Evolutionary conservation across 2,888 invertebrate genomes (phyloP).

Genomic region (Heliconius charithonia): DNA sequence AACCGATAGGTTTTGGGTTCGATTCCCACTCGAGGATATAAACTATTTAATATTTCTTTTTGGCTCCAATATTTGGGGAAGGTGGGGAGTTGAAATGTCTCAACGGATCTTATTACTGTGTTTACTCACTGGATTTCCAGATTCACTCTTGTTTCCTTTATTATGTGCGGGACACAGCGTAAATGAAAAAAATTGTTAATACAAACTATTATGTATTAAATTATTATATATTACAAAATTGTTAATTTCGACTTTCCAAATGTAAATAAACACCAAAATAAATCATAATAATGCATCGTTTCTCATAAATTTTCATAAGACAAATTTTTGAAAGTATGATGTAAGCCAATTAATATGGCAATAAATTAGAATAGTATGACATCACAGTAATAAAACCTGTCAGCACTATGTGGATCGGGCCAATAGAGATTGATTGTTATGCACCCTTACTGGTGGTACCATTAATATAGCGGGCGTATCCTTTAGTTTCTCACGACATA

Average conservation of each 20-base stretch:
- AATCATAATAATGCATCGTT: background rate
- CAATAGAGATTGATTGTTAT: slow-evolving; percentile 40
- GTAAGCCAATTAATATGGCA: slow-evolving; percentile 37
- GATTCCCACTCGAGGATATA: too few relatives aligned
- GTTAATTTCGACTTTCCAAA: slow-evolving; percentile 9
- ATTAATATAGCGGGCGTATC: background rate
- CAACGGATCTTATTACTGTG: too few relatives aligned
- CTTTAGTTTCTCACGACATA: background rate
- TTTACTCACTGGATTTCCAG: too few relatives aligned
- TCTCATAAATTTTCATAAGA: slow-evolving; percentile 8
- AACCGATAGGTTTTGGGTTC: too few relatives aligned
- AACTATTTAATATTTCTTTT: too few relatives aligned
- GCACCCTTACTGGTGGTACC: slow-evolving; percentile 30
- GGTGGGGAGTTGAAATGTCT: too few relatives aligned
- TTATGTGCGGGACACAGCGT: too few relatives aligned
- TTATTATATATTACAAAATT: background rate
- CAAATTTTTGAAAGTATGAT: slow-evolving; percentile 43
- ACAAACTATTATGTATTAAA: background rate
- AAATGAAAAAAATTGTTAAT: background rate
- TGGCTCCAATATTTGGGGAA: too few relatives aligned
- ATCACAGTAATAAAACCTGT: slow-evolving; percentile 28
- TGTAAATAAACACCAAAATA: slow-evolving; percentile 11
- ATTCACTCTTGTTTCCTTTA: too few relatives aligned
- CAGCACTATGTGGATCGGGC: slow-evolving; percentile 35
- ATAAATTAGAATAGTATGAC: slow-evolving; percentile 39